A percentile compares a stretch with the other conserved stretches of the same genome.
phyloP scores from a whole-genome alignment of 2,797 vertebrate genomes.

The Sebastes diaconus region DNA sequence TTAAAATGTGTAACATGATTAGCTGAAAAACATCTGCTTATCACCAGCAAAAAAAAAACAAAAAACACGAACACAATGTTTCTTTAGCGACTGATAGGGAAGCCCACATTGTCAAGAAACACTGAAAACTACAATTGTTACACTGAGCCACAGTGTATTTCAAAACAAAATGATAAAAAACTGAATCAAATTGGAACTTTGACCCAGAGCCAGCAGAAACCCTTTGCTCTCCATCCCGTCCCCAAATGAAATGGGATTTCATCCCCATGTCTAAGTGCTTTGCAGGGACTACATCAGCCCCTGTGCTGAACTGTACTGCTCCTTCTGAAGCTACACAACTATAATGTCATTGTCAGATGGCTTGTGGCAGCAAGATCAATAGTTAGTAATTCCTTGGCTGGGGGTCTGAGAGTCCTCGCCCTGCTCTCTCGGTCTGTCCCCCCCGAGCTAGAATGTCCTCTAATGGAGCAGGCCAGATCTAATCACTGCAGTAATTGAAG shows the following conservation, averaged over 20 bases:
- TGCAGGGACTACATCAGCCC: constrained; percentile 40
- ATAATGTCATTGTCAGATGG: constrained; percentile 78
- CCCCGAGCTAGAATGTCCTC: constrained; percentile 83
- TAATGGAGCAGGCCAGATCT: constrained; percentile 87
- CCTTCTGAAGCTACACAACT: constrained; percentile 63
- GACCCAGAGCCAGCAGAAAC: constrained; percentile 20
- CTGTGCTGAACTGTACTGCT: constrained; percentile 47
- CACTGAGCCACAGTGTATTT: not conserved
- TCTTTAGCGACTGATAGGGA: not conserved
- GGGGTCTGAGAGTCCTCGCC: constrained; percentile 71
- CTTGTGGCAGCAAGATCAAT: constrained; percentile 79
- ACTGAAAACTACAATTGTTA: not conserved
- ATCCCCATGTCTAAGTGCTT: constrained; percentile 54
- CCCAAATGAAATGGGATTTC: constrained; percentile 58
- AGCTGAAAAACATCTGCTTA: not conserved
- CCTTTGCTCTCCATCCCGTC: constrained; percentile 34
- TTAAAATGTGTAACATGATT: not conserved
- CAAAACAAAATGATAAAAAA: constrained; percentile 31
- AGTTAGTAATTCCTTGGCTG: constrained; percentile 77
- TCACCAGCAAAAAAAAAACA: not conserved
- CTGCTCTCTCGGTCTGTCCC: constrained; percentile 44
- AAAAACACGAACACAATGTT: not conserved
- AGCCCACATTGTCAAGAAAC: not conserved
- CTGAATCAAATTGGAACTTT: constrained; percentile 22
- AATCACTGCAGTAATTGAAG: constrained; percentile 86